Conservation (phyloP, 2,888 invertebrate species). For the Penaeus monodon region DNA sequence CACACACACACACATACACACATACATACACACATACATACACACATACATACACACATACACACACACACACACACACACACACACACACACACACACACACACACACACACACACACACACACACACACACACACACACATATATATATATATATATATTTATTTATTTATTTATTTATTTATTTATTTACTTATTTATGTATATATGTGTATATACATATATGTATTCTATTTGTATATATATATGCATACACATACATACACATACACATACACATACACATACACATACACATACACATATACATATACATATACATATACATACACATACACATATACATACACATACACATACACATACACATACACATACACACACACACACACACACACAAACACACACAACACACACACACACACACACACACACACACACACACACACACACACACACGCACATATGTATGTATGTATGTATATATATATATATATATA, state of each 20-base stretch:
- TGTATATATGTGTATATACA: too few relatives aligned
- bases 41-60: not conserved
- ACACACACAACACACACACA: not conserved
- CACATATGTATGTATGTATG: slow-evolving; percentile 9
- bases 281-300: not conserved
- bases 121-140: not conserved
- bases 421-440: not conserved
- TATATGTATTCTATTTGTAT: slow-evolving; percentile 2
- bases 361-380: not conserved
- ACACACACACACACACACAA: not conserved
- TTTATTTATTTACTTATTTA: too few relatives aligned
- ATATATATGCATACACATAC: slow-evolving; percentile 22
- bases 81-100: too few relatives aligned
- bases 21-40: too few relatives aligned
- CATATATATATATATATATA: not conserved
- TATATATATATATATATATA: slow-evolving; percentile 3
- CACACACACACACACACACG: not conserved
- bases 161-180: too few relatives aligned
- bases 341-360: not conserved
- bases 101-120: not conserved
- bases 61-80: not conserved
- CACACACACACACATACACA: not conserved
- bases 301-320: slow-evolving; percentile 18
- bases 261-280: not conserved
- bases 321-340: not conserved